Evolutionary conservation across 2,888 invertebrate species (phyloP).

Genomic region (Mystacides longicornis): DNA sequence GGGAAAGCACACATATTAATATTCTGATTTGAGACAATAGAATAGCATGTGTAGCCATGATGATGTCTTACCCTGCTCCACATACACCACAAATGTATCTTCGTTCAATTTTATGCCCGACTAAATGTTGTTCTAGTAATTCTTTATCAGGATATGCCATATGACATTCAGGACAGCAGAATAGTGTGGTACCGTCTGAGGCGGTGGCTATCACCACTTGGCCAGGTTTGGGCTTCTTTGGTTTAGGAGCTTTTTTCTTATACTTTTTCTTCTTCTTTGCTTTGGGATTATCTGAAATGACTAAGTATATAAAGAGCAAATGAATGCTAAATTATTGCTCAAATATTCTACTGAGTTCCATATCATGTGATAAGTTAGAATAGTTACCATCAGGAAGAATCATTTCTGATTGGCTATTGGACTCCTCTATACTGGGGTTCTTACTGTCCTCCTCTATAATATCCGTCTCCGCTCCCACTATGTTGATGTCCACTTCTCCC

Average conservation of each 20-base stretch:
- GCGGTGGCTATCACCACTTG: slow-evolving; percentile 70
- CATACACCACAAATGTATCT: slow-evolving; percentile 72
- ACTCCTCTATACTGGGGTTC: slow-evolving; percentile 9
- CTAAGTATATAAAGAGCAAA: too few relatives aligned
- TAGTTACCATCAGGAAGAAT: background rate
- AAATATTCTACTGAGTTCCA: too few relatives aligned
- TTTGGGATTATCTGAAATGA: slow-evolving; percentile 27
- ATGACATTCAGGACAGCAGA: slow-evolving; percentile 74
- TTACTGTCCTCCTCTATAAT: slow-evolving; percentile 12
- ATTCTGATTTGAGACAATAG: background rate
- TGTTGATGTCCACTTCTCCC: slow-evolving; percentile 28
- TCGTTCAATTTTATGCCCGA: slow-evolving; percentile 73
- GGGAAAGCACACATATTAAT: background rate
- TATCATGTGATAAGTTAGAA: background rate
- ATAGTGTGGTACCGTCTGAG: slow-evolving; percentile 65
- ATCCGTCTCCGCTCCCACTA: background rate
- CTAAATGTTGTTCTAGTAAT: slow-evolving; percentile 66
- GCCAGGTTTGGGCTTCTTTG: slow-evolving; percentile 71
- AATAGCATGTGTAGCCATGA: background rate
- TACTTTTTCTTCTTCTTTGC: slow-evolving; percentile 70
- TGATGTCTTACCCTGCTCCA: slow-evolving; percentile 54
- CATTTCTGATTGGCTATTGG: slow-evolving; percentile 10
- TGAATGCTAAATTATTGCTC: too few relatives aligned
- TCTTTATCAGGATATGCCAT: slow-evolving; percentile 78
- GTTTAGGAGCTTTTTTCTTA: slow-evolving; percentile 73